Evolutionary conservation across 37 sponge, comb jelly and placozoan genomes (phyloP), one percentile per base, ranked within the genome.

Genomic region (Mnemiopsis leidyi): DNA sequence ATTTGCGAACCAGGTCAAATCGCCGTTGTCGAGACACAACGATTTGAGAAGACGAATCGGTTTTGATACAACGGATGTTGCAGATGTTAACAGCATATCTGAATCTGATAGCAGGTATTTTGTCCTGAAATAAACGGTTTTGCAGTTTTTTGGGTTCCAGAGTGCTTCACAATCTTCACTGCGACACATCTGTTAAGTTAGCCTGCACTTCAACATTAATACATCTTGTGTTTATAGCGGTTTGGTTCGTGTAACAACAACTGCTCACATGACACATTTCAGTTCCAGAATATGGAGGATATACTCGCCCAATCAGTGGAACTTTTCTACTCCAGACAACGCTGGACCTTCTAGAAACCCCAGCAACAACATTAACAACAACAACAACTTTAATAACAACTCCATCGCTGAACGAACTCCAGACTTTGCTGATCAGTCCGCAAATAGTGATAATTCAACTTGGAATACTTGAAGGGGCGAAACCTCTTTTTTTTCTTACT

Each of bases 101-200:
- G 90, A 85, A 26, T 85, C 90, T 23, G 90, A 85, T 39, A 85
- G 36, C 90, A 85, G 90, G 90, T 85, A 85, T 23, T 67, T 67
- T 67, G 68, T 21, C 20, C 20, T 21, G 13, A 67, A 21, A 21
- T 13, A 67, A 67, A 67, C 20, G 20, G 20, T 67, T 21, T 67
- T n/a, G n/a, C 68, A 67, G 20, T 21, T 67, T 67, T 67, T 20
- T 67, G 20, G 68, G 13, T n/a, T n/a, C n/a, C n/a, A n/a, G n/a
- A n/a, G n/a, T n/a, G n/a, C n/a, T n/a, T n/a, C n/a, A n/a, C n/a
- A n/a, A n/a, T n/a, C n/a, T n/a, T n/a, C n/a, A n/a, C n/a, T n/a
- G n/a, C n/a, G n/a, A n/a, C n/a, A n/a, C n/a, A n/a, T n/a, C n/a
- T n/a, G n/a, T n/a, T n/a, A n/a, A n/a, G n/a, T n/a, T n/a, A n/a